Conservation (phyloP, 2,113 vertebrate species). For the Mesocricetus auratus region DNA sequence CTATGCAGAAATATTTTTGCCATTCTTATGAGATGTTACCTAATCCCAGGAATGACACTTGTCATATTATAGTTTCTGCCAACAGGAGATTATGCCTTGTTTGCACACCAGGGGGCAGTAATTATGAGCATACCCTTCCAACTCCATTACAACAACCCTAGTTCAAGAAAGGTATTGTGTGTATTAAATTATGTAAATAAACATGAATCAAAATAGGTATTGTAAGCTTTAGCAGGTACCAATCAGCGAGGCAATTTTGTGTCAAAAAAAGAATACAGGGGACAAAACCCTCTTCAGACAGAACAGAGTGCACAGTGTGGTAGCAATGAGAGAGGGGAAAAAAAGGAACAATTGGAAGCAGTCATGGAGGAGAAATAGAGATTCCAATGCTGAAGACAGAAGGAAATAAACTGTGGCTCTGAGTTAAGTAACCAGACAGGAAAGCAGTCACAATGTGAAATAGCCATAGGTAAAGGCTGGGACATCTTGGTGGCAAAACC, state of each 20-base stretch:
- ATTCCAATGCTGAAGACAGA: neutral
- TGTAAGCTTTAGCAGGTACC: neutral
- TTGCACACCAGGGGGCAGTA: neutral
- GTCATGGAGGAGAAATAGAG: neutral
- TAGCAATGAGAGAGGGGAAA: neutral
- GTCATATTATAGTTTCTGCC: neutral
- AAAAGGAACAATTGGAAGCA: neutral
- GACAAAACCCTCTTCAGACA: neutral
- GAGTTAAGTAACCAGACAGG: neutral
- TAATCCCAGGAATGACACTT: neutral
- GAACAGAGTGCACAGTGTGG: neutral
- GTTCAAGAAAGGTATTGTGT: neutral
- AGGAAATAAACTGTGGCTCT: neutral
- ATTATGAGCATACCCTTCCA: neutral
- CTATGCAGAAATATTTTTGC: neutral
- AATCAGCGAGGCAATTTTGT: neutral
- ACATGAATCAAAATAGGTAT: neutral
- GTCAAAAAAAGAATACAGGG: neutral
- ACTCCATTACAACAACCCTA: neutral
- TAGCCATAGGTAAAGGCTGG: neutral
- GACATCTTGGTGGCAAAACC: neutral
- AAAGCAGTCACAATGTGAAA: neutral
- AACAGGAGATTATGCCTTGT: neutral
- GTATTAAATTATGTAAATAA: neutral
- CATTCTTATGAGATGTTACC: neutral